Base-by-base conservation (phyloP, 2,797 vertebrate genomes). In the Eidolon dupreanum region DNA sequence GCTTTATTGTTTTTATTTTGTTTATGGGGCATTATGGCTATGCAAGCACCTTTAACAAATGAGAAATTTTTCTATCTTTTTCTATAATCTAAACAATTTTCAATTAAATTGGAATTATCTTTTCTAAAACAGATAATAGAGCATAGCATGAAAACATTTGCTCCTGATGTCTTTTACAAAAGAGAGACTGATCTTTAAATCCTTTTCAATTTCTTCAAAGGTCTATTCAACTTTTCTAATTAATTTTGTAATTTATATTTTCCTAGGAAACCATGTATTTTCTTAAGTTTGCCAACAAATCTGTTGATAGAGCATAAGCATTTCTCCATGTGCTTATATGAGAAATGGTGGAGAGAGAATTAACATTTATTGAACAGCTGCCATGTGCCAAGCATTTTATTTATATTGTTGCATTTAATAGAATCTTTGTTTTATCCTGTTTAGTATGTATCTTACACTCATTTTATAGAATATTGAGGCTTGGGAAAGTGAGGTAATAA, bases 171-270 rank as follows among this genome's bases (percentile, higher is more conserved):
- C 8, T 81, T 68, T 49, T 55, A 24, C 0, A 63, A 74, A 79
- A 91, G 13, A 31, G 43, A 78, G 5, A 65, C 8, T 81, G 28
- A 31, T 74, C n/a, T 78, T 92, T 84, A 89, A 81, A n/a, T 55
- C 20, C n/a, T 75, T 84, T 92, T 88, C 38, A 81, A 2, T 38
- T 96, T 89, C 63, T 93, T 86, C 55, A 92, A 89, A 83, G 36
- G 11, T 85, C 17, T 81, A 71, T 22, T 74, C 15, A 70, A 63
- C 19, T 84, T 94, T 79, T 81, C 24, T 33, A 73, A 38, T 82
- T 93, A 66, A 87, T 73, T 81, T 92, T 87, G 12, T 84, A 57
- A 90, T 74, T 90, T 79, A 8, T 88, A 24, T 95, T 95, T 91
- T 90, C 89, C 43, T 57, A 33, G 63, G 26, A 92, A 61, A 82